Base-by-base conservation (phyloP, 2,888 invertebrate genomes). In the Heliconius ismenius region DNA sequence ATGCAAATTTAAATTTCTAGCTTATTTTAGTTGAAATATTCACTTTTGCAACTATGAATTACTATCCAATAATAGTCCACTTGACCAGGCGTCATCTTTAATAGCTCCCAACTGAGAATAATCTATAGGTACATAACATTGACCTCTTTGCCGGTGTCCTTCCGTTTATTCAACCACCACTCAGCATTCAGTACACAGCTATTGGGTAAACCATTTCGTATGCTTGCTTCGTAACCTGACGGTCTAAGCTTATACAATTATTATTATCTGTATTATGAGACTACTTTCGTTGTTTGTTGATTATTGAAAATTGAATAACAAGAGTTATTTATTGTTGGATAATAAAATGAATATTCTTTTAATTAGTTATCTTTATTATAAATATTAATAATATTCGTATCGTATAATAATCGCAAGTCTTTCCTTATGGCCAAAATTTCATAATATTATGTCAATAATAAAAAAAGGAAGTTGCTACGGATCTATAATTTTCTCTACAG, bases 101-200 rank as follows among this genome's bases (percentile, higher is more conserved):
- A 69, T 65, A 54, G 63, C 63, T 73, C 60, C 74, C 62, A 80
- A 80, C 81, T 76, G 54, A 80, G 80, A 82, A 81, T 43, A 76
- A 81, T 81, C 39, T 77, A 73, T 24, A 15, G 15, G 6, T 74
- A 76, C 62, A 78, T 75, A 73, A 81, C 84, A 80, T 82, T 85
- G 85, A 86, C 85, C 85, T 78, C 81, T 76, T 77, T 80, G 82
- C 79, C 76, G 80, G 79, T 79, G 85, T 85, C 84, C 87, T 87
- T 87, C 87, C 87, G 86, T 83, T 83, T 83, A 79, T 82, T 82
- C 80, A 80, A 79, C 76, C 69, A 74, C 73, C 62, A 76, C 80
- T 83, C 84, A 79, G 70, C 80, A 85, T 85, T 84, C 87, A 79
- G 75, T 69, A 54, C 81, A 78, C 76, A 81, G 74, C 74, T 82